Conservation (phyloP, 2,888 invertebrate species). For the Clanis bilineata region DNA sequence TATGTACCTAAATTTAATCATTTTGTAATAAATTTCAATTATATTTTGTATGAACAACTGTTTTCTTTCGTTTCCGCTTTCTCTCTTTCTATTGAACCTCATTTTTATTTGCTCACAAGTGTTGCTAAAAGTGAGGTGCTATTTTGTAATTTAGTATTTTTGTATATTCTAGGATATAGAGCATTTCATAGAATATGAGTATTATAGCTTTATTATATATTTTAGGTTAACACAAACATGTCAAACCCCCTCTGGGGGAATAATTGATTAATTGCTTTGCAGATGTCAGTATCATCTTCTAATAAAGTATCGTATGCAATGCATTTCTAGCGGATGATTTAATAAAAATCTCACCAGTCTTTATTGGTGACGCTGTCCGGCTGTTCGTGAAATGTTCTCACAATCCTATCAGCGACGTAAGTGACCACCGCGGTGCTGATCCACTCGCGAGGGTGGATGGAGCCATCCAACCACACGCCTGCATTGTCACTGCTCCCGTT, state of each 20-base stretch:
- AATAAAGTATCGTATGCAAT: neutral
- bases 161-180: too few species aligned
- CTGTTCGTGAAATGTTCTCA: slow-evolving; percentile 85
- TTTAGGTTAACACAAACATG: too few species aligned
- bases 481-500: slow-evolving; percentile 84
- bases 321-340: neutral
- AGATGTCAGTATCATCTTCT: too few species aligned
- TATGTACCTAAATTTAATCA: slow-evolving; percentile 77
- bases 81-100: too few species aligned
- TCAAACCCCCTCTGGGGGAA: too few species aligned
- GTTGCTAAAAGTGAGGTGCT: too few species aligned
- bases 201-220: too few species aligned
- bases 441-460: slow-evolving; percentile 96
- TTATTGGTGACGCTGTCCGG: slow-evolving; percentile 87
- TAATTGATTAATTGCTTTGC: too few species aligned
- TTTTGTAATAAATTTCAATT: neutral
- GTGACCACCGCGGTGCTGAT: slow-evolving; percentile 91
- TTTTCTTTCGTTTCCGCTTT: too few species aligned
- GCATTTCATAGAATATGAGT: too few species aligned
- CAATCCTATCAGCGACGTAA: slow-evolving; percentile 87
- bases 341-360: slow-evolving; percentile 84
- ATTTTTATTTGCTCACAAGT: too few species aligned
- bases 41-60: neutral
- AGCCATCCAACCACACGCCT: slow-evolving; percentile 89
- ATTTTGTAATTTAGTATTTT: too few species aligned